Evolutionary conservation across 2,113 vertebrate genomes (phyloP).

Genomic region (Trematomus loennbergii): DNA sequence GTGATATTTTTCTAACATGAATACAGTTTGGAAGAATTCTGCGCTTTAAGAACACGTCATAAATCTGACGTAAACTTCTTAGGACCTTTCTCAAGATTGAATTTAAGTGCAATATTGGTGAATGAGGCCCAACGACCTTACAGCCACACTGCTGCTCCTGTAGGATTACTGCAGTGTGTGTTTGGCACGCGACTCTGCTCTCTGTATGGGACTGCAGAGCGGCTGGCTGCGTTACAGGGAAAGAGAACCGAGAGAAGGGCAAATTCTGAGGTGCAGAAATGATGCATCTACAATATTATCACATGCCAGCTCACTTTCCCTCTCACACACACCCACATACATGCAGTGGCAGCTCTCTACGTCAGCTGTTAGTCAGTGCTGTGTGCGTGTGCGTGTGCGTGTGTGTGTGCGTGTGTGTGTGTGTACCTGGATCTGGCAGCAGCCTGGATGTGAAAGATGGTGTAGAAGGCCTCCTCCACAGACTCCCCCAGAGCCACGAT

Average conservation of each 20-base stretch:
- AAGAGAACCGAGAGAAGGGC: constrained; percentile 18
- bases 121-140: background rate
- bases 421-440: constrained; percentile 96
- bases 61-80: too few relatives aligned
- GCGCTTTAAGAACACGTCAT: too few relatives aligned
- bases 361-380: constrained; percentile 14
- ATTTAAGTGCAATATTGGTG: too few relatives aligned
- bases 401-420: constrained; percentile 24
- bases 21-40: too few relatives aligned
- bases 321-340: constrained; percentile 16
- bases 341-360: background rate
- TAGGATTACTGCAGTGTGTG: constrained; percentile 39
- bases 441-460: constrained; percentile 94
- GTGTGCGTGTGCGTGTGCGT: constrained; percentile 12
- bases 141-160: constrained; percentile 23
- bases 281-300: constrained; percentile 8
- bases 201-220: constrained; percentile 48
- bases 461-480: constrained; percentile 96
- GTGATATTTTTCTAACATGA: too few relatives aligned
- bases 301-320: constrained; percentile 10
- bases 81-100: too few relatives aligned
- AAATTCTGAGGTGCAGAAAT: constrained; percentile 6
- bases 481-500: constrained; percentile 94
- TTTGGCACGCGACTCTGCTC: constrained; percentile 18
- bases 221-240: constrained; percentile 21